These are phyloP conservation scores for Drosophila carrolli DNA, from an alignment of 1,140 invertebrate genomes.

Conservation along the genomic window DNA sequence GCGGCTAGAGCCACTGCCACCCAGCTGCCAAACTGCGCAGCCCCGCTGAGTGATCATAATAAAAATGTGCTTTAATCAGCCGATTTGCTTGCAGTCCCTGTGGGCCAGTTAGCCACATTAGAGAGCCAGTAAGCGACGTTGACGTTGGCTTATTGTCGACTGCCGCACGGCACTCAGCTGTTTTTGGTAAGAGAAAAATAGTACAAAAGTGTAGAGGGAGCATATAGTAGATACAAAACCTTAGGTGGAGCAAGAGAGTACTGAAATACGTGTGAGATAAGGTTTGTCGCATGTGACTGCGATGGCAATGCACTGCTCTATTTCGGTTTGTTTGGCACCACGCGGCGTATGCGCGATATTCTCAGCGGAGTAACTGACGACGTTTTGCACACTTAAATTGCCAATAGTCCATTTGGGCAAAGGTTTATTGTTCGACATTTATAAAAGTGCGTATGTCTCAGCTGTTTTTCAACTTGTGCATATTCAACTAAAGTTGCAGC, in stretches of 20 bases:
- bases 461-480: constrained; percentile 23
- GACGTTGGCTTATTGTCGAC: constrained; percentile 9
- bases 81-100: constrained; percentile 72
- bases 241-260: constrained; percentile 6
- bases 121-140: constrained; percentile 41
- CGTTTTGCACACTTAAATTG: constrained; percentile 20
- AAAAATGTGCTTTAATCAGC: constrained; percentile 70
- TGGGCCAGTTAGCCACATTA: constrained; percentile 47
- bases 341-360: constrained; percentile 68
- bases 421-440: constrained; percentile 70
- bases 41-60: constrained; percentile 51
- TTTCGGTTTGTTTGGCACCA: constrained; percentile 45
- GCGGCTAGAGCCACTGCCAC: constrained; percentile 20
- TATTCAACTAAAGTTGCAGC: background rate
- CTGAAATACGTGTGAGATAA: constrained; percentile 23
- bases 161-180: constrained; percentile 51
- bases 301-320: constrained; percentile 20
- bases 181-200: constrained; percentile 21
- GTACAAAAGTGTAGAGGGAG: background rate
- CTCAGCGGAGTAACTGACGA: constrained; percentile 22
- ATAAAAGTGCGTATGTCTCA: constrained; percentile 41
- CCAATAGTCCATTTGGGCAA: constrained; percentile 55
- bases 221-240: background rate
- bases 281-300: constrained; percentile 60
- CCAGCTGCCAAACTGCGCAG: constrained; percentile 55